Percentiles rank a stretch among this genome's conserved stretches.
phyloP scores from a whole-genome alignment of 2,797 vertebrate genomes.

The Carduelis carduelis region DNA sequence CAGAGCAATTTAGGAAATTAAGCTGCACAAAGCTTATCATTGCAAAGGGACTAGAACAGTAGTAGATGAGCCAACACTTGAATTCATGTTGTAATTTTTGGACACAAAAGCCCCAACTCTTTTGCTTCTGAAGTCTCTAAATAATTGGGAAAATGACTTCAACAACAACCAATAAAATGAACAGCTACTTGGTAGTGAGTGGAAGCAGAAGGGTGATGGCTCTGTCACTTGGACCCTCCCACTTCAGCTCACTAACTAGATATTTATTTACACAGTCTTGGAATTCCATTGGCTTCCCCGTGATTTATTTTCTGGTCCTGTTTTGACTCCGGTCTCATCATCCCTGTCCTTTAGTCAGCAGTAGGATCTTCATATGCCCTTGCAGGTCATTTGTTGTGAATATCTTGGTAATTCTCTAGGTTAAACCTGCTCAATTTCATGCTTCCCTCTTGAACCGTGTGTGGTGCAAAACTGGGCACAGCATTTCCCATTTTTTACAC shows the following conservation, averaged over 20 bases:
- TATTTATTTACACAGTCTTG: not conserved
- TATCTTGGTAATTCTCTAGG: not conserved
- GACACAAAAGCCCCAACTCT: rapidly evolving
- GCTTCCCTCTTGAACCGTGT: not conserved
- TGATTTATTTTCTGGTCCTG: not conserved
- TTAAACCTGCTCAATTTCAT: not conserved
- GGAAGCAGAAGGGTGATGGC: rapidly evolving
- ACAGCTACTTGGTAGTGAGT: not conserved
- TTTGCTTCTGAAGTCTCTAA: not conserved
- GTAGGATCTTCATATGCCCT: not conserved
- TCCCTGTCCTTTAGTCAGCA: not conserved
- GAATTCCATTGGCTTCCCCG: not conserved
- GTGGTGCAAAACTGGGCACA: not conserved
- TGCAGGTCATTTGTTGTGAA: not conserved
- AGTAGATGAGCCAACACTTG: not conserved
- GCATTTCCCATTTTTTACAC: not conserved
- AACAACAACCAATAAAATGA: not conserved
- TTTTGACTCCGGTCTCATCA: not conserved
- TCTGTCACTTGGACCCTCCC: not conserved
- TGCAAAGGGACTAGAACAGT: not conserved
- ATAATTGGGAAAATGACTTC: not conserved
- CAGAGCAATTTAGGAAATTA: not conserved
- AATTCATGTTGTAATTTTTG: not conserved
- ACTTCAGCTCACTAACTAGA: not conserved
- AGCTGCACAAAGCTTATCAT: not conserved